A percentile compares a stretch with the other conserved stretches of the same genome.
phyloP scores from a whole-genome alignment of 1,140 invertebrate species.

The Papilio polyxenes region DNA sequence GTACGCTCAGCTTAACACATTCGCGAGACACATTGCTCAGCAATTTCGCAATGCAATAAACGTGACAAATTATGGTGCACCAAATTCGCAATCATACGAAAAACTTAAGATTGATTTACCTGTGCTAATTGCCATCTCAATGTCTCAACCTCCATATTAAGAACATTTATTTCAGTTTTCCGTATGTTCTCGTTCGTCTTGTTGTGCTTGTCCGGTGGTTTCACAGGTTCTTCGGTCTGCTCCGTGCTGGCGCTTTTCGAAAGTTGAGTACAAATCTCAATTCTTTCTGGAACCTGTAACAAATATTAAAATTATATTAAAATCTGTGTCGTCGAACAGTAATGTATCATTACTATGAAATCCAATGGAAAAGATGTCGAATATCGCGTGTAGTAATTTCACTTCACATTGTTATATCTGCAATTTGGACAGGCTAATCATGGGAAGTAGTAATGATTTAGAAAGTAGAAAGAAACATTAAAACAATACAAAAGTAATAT shows the following conservation, averaged over 20 bases:
- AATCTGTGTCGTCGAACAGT: conserved; percentile 50
- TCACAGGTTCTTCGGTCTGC: conserved; percentile 58
- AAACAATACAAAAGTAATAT: background rate
- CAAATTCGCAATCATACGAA: conserved; percentile 44
- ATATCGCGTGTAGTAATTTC: conserved; percentile 53
- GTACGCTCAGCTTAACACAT: conserved; percentile 41
- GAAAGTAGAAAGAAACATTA: conserved; percentile 25
- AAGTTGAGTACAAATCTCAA: conserved; percentile 68
- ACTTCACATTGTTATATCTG: conserved; percentile 49
- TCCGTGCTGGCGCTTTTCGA: conserved; percentile 58
- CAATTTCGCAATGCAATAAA: conserved; percentile 43
- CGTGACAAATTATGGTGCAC: conserved; percentile 56
- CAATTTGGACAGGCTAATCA: conserved; percentile 43
- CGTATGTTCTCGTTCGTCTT: conserved; percentile 56
- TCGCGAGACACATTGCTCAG: conserved; percentile 49
- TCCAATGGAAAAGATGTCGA: conserved; percentile 45
- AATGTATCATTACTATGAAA: conserved; percentile 50
- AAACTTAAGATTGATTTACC: conserved; percentile 75
- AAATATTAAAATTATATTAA: conserved; percentile 48
- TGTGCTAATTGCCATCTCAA: conserved; percentile 91
- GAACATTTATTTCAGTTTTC: conserved; percentile 83
- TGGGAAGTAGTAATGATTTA: conserved; percentile 43
- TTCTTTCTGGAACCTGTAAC: conserved; percentile 73
- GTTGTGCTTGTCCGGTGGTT: conserved; percentile 55
- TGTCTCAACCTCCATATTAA: conserved; percentile 88